phyloP scores from a whole-genome alignment of 92 coral and sea anemone species.

The Pocillopora meandrina region DNA sequence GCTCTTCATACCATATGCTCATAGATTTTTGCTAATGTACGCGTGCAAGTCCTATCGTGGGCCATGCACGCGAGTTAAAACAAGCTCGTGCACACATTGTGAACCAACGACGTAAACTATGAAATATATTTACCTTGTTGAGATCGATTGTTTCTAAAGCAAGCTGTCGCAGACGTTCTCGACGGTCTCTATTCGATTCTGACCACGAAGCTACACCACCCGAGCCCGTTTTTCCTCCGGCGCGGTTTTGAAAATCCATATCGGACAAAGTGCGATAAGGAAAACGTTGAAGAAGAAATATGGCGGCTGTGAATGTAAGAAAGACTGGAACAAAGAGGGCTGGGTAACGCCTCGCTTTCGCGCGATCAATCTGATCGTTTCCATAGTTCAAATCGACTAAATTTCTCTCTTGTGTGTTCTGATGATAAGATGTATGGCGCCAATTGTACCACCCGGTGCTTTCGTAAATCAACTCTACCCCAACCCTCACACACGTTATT shows the following conservation, averaged over 20 bases:
- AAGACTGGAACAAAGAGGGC: neutral
- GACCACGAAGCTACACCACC: constrained; percentile 98
- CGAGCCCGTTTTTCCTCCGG: constrained; percentile 98
- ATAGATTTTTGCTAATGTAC: too few relatives aligned
- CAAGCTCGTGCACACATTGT: neutral
- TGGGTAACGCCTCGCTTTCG: too few relatives aligned
- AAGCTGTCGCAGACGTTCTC: constrained; percentile 92
- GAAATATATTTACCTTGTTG: constrained; percentile 75
- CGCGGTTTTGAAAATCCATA: constrained; percentile 98
- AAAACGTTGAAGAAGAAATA: neutral
- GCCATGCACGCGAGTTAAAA: too few relatives aligned
- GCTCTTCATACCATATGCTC: too few relatives aligned
- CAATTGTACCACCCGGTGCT: too few relatives aligned
- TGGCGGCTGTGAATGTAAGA: constrained; percentile 8
- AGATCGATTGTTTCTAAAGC: constrained; percentile 97
- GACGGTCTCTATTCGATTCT: constrained; percentile 95
- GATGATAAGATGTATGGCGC: too few relatives aligned
- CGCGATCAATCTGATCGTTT: too few relatives aligned
- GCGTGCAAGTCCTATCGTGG: too few relatives aligned
- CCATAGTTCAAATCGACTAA: too few relatives aligned
- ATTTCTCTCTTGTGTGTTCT: too few relatives aligned
- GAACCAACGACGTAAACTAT: neutral
- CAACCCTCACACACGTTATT: too few relatives aligned
- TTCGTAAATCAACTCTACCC: too few relatives aligned
- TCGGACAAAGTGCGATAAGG: neutral